These are phyloP conservation scores for Anguilla pacifica DNA, from an alignment of 2,797 vertebrate genomes.

Conservation along the genomic window DNA sequence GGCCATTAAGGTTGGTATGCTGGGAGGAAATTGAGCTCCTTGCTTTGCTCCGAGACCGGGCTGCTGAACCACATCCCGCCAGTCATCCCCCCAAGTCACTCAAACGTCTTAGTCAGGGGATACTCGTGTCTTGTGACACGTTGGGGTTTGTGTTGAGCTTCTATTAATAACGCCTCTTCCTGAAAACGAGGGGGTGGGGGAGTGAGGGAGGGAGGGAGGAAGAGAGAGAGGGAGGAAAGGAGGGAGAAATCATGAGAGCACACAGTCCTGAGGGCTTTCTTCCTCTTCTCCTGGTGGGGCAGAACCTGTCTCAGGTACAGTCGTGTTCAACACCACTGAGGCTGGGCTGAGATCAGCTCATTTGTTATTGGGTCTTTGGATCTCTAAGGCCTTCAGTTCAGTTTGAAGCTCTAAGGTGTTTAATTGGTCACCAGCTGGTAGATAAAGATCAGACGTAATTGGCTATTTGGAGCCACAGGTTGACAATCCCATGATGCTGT, in stretches of 20 bases:
- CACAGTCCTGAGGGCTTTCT: neutral
- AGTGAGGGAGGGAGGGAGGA: neutral
- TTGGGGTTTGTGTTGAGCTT: conserved; percentile 57
- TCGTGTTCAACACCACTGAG: conserved; percentile 11
- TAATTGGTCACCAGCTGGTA: neutral
- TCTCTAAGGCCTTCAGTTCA: neutral
- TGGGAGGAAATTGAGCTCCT: neutral
- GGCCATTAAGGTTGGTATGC: neutral
- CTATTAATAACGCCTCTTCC: conserved; percentile 71
- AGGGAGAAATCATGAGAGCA: neutral
- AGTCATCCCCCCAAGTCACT: conserved; percentile 53
- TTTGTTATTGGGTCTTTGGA: neutral
- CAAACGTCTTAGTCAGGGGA: conserved; percentile 62
- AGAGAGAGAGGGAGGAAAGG: neutral
- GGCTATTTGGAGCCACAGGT: neutral
- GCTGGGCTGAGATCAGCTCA: conserved; percentile 27
- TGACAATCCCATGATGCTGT: neutral
- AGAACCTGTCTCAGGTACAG: neutral
- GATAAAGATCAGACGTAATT: neutral
- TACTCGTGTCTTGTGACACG: conserved; percentile 72
- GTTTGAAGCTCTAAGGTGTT: neutral
- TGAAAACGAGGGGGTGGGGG: neutral
- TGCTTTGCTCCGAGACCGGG: conserved; percentile 8
- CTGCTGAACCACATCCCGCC: conserved; percentile 23
- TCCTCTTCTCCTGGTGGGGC: neutral